Conservation (phyloP, 1,140 invertebrate genomes). For the Tetramorium alpestre region DNA sequence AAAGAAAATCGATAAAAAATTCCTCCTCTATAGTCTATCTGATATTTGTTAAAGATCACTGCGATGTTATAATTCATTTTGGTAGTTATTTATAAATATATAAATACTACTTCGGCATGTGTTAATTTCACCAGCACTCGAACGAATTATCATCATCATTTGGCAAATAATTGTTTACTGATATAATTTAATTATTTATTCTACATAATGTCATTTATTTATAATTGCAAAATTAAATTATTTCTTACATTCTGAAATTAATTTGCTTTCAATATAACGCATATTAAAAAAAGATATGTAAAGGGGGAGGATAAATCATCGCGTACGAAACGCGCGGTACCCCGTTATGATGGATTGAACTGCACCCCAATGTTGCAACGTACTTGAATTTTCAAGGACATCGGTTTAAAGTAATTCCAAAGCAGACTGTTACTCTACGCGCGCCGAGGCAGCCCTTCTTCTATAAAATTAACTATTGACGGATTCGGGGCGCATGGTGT, state of each 20-base stretch:
- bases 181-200: background rate
- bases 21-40: background rate
- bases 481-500: conserved; percentile 40
- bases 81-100: background rate
- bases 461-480: conserved; percentile 67
- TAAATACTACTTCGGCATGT: background rate
- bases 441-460: background rate
- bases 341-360: conserved; percentile 18
- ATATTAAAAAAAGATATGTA: background rate
- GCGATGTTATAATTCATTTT: background rate
- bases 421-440: conserved; percentile 67
- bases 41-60: background rate
- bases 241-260: background rate
- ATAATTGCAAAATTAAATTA: conserved; percentile 3
- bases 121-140: background rate
- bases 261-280: background rate
- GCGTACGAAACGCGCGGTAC: background rate
- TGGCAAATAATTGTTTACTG: background rate
- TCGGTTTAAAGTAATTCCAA: conserved; percentile 66
- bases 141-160: background rate
- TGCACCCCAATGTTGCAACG: conserved; percentile 8
- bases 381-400: conserved; percentile 62
- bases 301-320: background rate
- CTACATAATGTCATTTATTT: background rate
- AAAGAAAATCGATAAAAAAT: conserved; percentile 11